These are phyloP conservation scores for Lordiphosa clarofinis DNA, from an alignment of 1,140 invertebrate genomes.

Conservation along the genomic window DNA sequence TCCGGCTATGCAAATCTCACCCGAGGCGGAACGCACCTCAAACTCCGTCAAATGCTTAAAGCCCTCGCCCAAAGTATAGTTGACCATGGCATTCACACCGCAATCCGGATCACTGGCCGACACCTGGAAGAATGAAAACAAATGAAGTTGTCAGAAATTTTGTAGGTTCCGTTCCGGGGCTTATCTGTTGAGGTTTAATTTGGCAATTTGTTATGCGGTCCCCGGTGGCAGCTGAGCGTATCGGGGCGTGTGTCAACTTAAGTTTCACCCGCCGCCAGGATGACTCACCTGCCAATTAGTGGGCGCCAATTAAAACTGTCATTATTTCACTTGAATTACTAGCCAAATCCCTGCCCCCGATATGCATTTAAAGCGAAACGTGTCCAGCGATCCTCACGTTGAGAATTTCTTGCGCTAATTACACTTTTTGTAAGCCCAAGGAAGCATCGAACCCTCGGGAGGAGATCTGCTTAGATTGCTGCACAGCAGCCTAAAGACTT, in stretches of 20 bases:
- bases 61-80: slow-evolving; percentile 92
- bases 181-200: slow-evolving; percentile 63
- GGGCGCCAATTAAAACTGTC: slow-evolving; percentile 72
- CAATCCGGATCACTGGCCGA: slow-evolving; percentile 96
- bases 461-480: slow-evolving; percentile 47
- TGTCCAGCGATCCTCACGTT: slow-evolving; percentile 58
- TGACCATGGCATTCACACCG: slow-evolving; percentile 95
- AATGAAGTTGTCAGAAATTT: slow-evolving; percentile 74
- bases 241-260: slow-evolving; percentile 64
- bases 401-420: slow-evolving; percentile 72
- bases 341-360: slow-evolving; percentile 27
- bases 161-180: slow-evolving; percentile 53
- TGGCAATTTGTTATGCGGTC: slow-evolving; percentile 66
- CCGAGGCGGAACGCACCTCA: slow-evolving; percentile 88
- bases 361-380: slow-evolving; percentile 76
- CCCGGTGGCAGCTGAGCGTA: slow-evolving; percentile 28
- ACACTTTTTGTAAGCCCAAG: slow-evolving; percentile 71
- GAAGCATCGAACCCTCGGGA: slow-evolving; percentile 20
- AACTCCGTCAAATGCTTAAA: slow-evolving; percentile 86
- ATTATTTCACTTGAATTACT: slow-evolving; percentile 72
- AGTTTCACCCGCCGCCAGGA: slow-evolving; percentile 24
- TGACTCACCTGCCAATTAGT: slow-evolving; percentile 60
- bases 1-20: slow-evolving; percentile 92
- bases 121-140: slow-evolving; percentile 84
- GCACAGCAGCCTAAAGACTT: slow-evolving; percentile 61